Conservation (phyloP, 92 coral and sea anemone genomes). For the Hydrozoanthus gracilis region DNA sequence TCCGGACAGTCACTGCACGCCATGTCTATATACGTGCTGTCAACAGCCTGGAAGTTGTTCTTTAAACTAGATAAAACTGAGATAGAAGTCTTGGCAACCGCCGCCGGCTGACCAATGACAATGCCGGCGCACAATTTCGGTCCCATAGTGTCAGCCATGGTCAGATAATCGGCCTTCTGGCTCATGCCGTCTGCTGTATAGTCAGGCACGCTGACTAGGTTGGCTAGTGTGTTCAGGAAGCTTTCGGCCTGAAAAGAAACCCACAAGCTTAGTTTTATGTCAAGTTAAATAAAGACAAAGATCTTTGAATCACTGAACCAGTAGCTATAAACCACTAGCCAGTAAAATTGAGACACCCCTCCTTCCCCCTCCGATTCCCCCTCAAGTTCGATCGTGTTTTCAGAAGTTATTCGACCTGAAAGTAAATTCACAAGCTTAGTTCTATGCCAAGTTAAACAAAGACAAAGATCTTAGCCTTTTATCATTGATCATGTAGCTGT, state of each 20-base stretch:
- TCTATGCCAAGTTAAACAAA: too few relatives aligned
- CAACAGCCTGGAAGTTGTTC: slow-evolving; percentile 55
- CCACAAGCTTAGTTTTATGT: too few relatives aligned
- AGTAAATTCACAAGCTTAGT: too few relatives aligned
- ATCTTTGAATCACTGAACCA: not conserved
- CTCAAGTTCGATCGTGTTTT: too few relatives aligned
- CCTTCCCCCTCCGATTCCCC: too few relatives aligned
- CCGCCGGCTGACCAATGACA: slow-evolving; percentile 68
- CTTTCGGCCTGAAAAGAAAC: slow-evolving; percentile 56
- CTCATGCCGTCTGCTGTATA: slow-evolving; percentile 61
- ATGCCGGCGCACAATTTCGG: slow-evolving; percentile 74
- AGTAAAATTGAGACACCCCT: too few relatives aligned
- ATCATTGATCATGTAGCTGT: too few relatives aligned
- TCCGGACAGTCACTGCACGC: slow-evolving; percentile 68
- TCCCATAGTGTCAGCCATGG: slow-evolving; percentile 60
- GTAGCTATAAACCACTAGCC: too few relatives aligned
- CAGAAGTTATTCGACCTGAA: too few relatives aligned
- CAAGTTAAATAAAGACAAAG: not conserved
- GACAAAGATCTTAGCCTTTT: too few relatives aligned
- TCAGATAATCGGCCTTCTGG: slow-evolving; percentile 55
- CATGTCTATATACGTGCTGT: slow-evolving; percentile 48
- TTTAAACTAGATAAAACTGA: slow-evolving; percentile 69
- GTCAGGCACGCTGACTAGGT: slow-evolving; percentile 63
- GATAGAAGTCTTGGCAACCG: slow-evolving; percentile 63
- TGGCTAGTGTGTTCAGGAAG: slow-evolving; percentile 49